phyloP scores from a whole-genome alignment of 2,888 invertebrate species.

The Cheilosia scutellata region DNA sequence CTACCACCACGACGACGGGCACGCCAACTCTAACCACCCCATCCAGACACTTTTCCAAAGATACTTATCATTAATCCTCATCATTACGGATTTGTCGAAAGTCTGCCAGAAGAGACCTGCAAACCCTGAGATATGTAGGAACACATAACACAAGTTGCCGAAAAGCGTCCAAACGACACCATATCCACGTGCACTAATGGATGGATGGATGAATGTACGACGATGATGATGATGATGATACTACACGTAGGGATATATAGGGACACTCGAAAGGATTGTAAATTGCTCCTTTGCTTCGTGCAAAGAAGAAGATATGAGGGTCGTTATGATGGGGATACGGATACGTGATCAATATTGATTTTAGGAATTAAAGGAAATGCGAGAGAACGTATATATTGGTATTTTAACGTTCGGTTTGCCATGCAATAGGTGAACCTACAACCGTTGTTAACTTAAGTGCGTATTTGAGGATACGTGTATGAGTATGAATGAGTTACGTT shows the following conservation, averaged over 20 bases:
- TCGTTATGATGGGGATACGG: slow-evolving; percentile 51
- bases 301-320: slow-evolving; percentile 29
- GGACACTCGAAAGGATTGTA: slow-evolving; percentile 36
- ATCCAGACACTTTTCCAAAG: slow-evolving; percentile 18
- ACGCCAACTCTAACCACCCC: not conserved
- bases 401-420: slow-evolving; percentile 64
- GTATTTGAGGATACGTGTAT: slow-evolving; percentile 20
- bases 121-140: slow-evolving; percentile 18
- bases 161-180: slow-evolving; percentile 60
- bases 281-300: slow-evolving; percentile 43
- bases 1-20: not conserved
- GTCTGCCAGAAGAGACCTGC: slow-evolving; percentile 46
- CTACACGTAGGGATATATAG: slow-evolving; percentile 7
- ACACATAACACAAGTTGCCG: slow-evolving; percentile 30
- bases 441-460: slow-evolving; percentile 58
- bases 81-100: slow-evolving; percentile 71
- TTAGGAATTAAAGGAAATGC: slow-evolving; percentile 64
- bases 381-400: slow-evolving; percentile 52
- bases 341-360: slow-evolving; percentile 73
- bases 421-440: slow-evolving; percentile 24
- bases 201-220: slow-evolving; percentile 1
- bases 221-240: slow-evolving; percentile 1
- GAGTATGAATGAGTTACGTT: not conserved
- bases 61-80: slow-evolving; percentile 74
- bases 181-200: slow-evolving; percentile 49